phyloP scores from a whole-genome alignment of 2,888 invertebrate species.

The Portevinia maculata region DNA sequence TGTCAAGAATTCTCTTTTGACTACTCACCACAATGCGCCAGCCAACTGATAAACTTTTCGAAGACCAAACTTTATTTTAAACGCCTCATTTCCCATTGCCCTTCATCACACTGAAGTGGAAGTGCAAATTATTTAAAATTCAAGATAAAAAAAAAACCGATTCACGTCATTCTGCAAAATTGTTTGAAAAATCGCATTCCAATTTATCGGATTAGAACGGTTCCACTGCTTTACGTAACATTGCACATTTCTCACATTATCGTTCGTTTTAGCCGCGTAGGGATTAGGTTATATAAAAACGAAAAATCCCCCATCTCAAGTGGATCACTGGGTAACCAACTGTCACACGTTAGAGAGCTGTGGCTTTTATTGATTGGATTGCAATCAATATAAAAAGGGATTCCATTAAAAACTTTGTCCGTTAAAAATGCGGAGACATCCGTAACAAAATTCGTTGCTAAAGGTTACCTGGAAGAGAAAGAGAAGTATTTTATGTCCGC shows the following conservation, averaged over 20 bases:
- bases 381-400: constrained; percentile 55
- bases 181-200: constrained; percentile 64
- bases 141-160: constrained; percentile 5
- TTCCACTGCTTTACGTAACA: constrained; percentile 50
- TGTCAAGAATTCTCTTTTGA: not conserved
- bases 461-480: constrained; percentile 5
- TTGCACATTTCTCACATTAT: constrained; percentile 58
- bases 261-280: constrained; percentile 50
- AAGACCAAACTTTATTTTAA: constrained; percentile 29
- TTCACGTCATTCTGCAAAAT: constrained; percentile 43
- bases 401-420: constrained; percentile 40
- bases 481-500: not conserved
- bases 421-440: constrained; percentile 29
- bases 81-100: constrained; percentile 54
- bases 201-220: constrained; percentile 66
- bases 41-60: constrained; percentile 3
- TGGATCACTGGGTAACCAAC: constrained; percentile 67
- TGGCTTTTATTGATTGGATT: constrained; percentile 57
- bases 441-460: constrained; percentile 2
- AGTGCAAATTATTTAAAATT: constrained; percentile 63
- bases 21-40: no score
- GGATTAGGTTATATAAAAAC: constrained; percentile 16
- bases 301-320: constrained; percentile 45
- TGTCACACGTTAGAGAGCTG: constrained; percentile 62
- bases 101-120: constrained; percentile 36